Evolutionary conservation across 2,888 invertebrate species (phyloP).

Genomic region (Zaprionus lineosus): DNA sequence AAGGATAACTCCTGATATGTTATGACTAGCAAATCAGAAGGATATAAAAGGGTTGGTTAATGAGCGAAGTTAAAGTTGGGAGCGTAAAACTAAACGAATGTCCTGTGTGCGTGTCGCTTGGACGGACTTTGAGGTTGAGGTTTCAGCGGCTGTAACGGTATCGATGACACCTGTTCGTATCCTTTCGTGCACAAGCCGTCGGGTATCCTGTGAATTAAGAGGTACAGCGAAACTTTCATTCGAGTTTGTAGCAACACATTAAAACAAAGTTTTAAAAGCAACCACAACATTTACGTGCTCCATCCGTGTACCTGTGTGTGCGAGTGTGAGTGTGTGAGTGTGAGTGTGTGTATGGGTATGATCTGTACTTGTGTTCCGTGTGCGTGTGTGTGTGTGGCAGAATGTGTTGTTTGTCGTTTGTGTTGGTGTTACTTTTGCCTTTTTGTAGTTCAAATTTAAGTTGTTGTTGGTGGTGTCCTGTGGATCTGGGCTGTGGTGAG

Average conservation of each 20-base stretch:
- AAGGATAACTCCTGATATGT: too few species aligned
- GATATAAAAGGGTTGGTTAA: too few species aligned
- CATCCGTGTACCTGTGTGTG: constrained; percentile 38
- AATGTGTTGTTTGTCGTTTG: constrained; percentile 8
- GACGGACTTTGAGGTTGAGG: too few species aligned
- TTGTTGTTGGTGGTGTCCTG: constrained; percentile 22
- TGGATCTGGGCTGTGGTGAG: not conserved
- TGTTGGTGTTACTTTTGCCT: constrained; percentile 3
- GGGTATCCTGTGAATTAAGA: constrained; percentile 34
- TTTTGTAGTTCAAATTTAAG: constrained; percentile 46
- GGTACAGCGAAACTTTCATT: constrained; percentile 38
- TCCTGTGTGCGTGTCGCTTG: too few species aligned
- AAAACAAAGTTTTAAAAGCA: constrained; percentile 74
- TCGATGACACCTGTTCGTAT: constrained; percentile 11
- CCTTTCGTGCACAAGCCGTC: too few species aligned
- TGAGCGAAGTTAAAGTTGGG: too few species aligned
- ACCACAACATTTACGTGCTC: constrained; percentile 69
- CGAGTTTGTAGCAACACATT: constrained; percentile 50
- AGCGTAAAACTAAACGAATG: too few species aligned
- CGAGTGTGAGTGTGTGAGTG: too few species aligned
- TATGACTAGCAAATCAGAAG: too few species aligned
- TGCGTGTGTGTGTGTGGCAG: constrained; percentile 11
- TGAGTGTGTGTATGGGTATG: too few species aligned
- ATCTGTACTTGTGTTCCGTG: too few species aligned
- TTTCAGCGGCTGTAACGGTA: constrained; percentile 4